Conservation (phyloP, 2,797 vertebrate genomes). For the Babyrousa celebensis region DNA sequence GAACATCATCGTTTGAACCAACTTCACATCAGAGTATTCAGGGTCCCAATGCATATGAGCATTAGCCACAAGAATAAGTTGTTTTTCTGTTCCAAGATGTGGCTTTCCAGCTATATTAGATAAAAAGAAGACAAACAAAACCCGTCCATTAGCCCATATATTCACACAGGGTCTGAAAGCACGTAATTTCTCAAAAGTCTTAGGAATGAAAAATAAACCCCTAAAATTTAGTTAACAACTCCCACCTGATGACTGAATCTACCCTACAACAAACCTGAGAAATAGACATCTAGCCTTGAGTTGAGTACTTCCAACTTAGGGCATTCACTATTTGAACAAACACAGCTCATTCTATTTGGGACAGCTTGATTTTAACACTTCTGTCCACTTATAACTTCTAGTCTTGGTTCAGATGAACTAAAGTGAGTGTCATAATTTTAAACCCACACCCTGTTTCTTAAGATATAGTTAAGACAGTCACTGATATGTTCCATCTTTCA, state of each 20-base stretch:
- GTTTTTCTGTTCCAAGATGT: constrained; percentile 97
- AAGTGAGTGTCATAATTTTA: not conserved
- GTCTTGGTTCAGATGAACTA: constrained; percentile 22
- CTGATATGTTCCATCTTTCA: not conserved
- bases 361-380: not conserved
- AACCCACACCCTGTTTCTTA: constrained; percentile 14
- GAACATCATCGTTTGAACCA: constrained; percentile 99
- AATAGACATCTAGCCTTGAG: not conserved
- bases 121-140: constrained; percentile 72
- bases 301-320: not conserved
- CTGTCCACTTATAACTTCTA: constrained; percentile 2
- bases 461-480: not conserved
- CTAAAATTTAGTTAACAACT: not conserved
- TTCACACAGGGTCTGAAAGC: constrained; percentile 5
- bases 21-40: constrained; percentile 98
- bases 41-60: constrained; percentile 99
- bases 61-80: constrained; percentile 97
- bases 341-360: not conserved
- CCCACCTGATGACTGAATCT: not conserved
- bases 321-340: not conserved
- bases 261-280: not conserved
- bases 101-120: constrained; percentile 94
- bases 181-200: not conserved
- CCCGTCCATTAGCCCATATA: constrained; percentile 17
- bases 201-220: constrained; percentile 18